phyloP scores from a whole-genome alignment of 1,140 invertebrate species.

The Aphis gossypii region DNA sequence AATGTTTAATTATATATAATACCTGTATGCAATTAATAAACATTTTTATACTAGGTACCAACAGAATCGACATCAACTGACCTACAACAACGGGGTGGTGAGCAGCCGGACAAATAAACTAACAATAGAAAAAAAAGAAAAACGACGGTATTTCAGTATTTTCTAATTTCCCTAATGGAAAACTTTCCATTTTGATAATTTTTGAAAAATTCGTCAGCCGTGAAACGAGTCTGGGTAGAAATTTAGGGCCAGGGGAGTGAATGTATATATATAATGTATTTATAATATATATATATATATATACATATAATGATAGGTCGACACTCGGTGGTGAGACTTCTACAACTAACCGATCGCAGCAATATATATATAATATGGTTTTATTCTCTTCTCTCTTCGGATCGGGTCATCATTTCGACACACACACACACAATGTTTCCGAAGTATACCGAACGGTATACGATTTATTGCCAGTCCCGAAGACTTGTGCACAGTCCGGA shows the following conservation, averaged over 20 bases:
- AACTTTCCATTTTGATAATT: slow-evolving; percentile 32
- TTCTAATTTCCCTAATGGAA: slow-evolving; percentile 54
- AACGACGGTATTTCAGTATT: not conserved
- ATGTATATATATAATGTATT: not conserved
- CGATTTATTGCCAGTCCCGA: slow-evolving; percentile 38
- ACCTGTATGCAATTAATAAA: not conserved
- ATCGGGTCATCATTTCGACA: slow-evolving; percentile 9
- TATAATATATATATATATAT: not conserved
- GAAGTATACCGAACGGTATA: slow-evolving; percentile 1
- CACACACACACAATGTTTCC: slow-evolving; percentile 26
- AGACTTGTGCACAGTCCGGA: slow-evolving; percentile 47
- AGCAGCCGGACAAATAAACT: not conserved
- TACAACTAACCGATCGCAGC: not conserved
- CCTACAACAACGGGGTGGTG: not conserved
- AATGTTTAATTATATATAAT: not conserved
- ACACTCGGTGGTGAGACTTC: not conserved
- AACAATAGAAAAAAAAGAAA: not conserved
- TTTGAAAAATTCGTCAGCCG: slow-evolving; percentile 30
- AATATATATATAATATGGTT: not conserved
- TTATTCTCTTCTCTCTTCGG: not conserved
- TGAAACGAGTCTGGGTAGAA: not conserved
- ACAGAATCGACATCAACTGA: not conserved
- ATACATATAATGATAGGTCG: not conserved
- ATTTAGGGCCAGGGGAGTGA: not conserved
- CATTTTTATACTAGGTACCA: not conserved